These are phyloP conservation scores for Fopius arisanus DNA, from an alignment of 1,140 invertebrate species.

Conservation along the genomic window DNA sequence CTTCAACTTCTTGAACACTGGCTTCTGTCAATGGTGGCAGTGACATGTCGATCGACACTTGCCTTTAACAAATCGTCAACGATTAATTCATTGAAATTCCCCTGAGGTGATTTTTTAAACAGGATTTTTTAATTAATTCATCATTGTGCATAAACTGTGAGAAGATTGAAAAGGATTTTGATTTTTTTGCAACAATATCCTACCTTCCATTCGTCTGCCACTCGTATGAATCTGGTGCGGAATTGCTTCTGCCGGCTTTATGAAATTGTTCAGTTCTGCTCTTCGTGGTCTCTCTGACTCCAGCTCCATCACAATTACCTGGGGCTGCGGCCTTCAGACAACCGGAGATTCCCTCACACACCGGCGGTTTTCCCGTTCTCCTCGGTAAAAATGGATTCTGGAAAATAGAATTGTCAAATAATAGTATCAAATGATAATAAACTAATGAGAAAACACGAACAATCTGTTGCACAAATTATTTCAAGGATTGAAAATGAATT, in stretches of 20 bases:
- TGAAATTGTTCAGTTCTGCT: conserved; percentile 50
- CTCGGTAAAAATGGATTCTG: conserved; percentile 57
- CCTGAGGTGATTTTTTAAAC: neutral
- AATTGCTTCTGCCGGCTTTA: conserved; percentile 73
- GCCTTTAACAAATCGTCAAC: conserved; percentile 38
- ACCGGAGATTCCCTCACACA: conserved; percentile 31
- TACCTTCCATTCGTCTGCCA: conserved; percentile 64
- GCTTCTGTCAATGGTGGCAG: conserved; percentile 50
- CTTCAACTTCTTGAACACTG: conserved; percentile 44
- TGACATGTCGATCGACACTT: conserved; percentile 50
- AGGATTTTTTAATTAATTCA: neutral
- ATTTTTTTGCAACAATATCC: conserved; percentile 25
- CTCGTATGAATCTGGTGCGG: conserved; percentile 77
- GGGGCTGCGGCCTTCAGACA: conserved; percentile 33
- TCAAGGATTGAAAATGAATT: too few relatives aligned
- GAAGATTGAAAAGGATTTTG: neutral
- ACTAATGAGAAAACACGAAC: too few relatives aligned
- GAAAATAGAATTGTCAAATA: too few relatives aligned
- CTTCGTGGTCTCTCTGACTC: conserved; percentile 31
- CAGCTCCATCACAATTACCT: conserved; percentile 32
- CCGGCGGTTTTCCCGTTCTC: conserved; percentile 37
- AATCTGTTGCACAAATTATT: too few relatives aligned
- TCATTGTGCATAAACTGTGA: neutral
- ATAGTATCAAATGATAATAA: too few relatives aligned
- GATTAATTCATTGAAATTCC: neutral